phyloP scores from a whole-genome alignment of 2,797 vertebrate genomes.

The Eidolon dupreanum region DNA sequence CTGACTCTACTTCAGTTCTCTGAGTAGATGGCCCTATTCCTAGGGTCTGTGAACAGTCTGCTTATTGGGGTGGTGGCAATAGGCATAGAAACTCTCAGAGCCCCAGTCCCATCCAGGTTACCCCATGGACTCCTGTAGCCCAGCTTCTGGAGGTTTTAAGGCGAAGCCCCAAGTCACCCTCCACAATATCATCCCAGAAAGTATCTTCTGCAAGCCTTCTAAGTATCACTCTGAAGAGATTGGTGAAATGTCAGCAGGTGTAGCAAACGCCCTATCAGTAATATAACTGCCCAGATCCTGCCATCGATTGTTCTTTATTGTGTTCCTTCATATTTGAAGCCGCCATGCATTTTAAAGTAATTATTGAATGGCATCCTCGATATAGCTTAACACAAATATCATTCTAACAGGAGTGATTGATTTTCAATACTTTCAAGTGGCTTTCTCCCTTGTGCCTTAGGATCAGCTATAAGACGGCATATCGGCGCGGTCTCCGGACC shows the following conservation, averaged over 20 bases:
- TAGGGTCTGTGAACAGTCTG: neutral
- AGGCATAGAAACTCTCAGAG: neutral
- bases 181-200: neutral
- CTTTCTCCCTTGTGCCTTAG: slow-evolving; percentile 86
- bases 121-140: neutral
- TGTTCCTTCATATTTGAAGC: slow-evolving; percentile 80
- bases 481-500: slow-evolving; percentile 95
- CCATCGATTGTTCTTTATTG: slow-evolving; percentile 81
- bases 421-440: slow-evolving; percentile 80
- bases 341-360: slow-evolving; percentile 84
- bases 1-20: neutral
- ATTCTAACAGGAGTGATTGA: slow-evolving; percentile 81
- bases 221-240: neutral
- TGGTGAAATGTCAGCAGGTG: neutral
- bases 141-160: neutral
- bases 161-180: neutral
- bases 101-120: neutral
- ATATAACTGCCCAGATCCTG: slow-evolving; percentile 54
- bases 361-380: slow-evolving; percentile 82
- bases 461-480: slow-evolving; percentile 99
- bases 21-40: rapidly evolving
- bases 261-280: neutral
- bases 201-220: neutral
- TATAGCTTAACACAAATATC: slow-evolving; percentile 83
- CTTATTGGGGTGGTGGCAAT: neutral